phyloP scores from a whole-genome alignment of 1,140 invertebrate species.

The Dinothrombium tinctorium region DNA sequence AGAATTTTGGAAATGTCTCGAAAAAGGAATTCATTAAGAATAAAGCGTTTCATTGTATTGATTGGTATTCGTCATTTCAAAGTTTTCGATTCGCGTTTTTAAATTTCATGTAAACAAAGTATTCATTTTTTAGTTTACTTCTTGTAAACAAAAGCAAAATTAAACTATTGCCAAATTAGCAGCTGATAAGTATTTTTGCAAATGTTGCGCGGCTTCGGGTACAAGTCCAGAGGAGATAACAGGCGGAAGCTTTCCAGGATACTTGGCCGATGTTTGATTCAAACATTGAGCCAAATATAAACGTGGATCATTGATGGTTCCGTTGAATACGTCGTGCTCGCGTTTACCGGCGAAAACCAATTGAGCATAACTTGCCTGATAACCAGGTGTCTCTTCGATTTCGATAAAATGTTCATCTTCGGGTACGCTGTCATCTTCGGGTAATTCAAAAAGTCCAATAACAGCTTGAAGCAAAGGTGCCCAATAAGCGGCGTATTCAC shows the following conservation, averaged over 20 bases:
- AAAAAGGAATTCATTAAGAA: no score
- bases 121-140: no score
- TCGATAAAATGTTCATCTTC: slow-evolving; percentile 68
- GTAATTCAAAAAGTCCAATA: slow-evolving; percentile 65
- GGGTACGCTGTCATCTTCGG: slow-evolving; percentile 45
- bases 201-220: not conserved
- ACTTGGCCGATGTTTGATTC: slow-evolving; percentile 20
- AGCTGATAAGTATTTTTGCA: not conserved
- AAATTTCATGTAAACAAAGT: no score
- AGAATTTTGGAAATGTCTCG: no score
- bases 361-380: slow-evolving; percentile 69
- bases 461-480: slow-evolving; percentile 37
- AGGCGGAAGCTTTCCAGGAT: not conserved
- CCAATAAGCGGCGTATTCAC: slow-evolving; percentile 39
- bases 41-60: no score
- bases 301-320: slow-evolving; percentile 37
- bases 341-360: slow-evolving; percentile 53
- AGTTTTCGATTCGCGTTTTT: no score
- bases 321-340: slow-evolving; percentile 40
- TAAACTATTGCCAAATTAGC: not conserved
- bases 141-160: no score
- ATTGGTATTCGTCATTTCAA: no score
- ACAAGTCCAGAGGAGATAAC: not conserved
- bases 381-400: slow-evolving; percentile 56
- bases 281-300: slow-evolving; percentile 43